These are phyloP conservation scores for Galaxias olidus DNA, from an alignment of 2,797 vertebrate species.

Conservation along the genomic window DNA sequence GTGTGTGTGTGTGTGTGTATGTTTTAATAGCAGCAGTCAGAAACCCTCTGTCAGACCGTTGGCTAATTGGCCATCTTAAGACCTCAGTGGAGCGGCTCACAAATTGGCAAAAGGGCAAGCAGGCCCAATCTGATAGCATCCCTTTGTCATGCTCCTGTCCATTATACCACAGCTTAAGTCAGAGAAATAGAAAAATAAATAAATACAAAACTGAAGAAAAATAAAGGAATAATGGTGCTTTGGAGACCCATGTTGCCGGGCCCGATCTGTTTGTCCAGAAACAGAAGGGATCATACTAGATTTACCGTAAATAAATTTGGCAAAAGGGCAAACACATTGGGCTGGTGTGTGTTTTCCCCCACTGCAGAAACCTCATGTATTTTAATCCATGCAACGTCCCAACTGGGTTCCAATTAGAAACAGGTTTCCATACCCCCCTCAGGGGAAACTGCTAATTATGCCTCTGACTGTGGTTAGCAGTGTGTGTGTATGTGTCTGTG, in stretches of 20 bases:
- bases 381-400: conserved; percentile 79
- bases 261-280: conserved; percentile 62
- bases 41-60: conserved; percentile 79
- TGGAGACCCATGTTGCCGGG: conserved; percentile 65
- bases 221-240: conserved; percentile 71
- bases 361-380: conserved; percentile 73
- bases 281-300: conserved; percentile 68
- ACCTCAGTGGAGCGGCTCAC: conserved; percentile 78
- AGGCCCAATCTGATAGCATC: conserved; percentile 77
- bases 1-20: conserved; percentile 51
- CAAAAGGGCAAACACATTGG: conserved; percentile 40
- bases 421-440: conserved; percentile 72
- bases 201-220: conserved; percentile 66
- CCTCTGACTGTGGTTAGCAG: conserved; percentile 71
- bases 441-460: conserved; percentile 80
- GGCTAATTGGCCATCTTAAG: conserved; percentile 84
- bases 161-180: conserved; percentile 80
- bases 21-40: conserved; percentile 78
- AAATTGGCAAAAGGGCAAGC: conserved; percentile 81
- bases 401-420: conserved; percentile 81
- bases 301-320: conserved; percentile 72
- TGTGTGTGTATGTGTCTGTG: conserved; percentile 38
- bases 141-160: conserved; percentile 78
- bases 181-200: conserved; percentile 73
- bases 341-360: conserved; percentile 45